Base-by-base conservation (phyloP, 2,797 vertebrate species). In the Labroides dimidiatus region DNA sequence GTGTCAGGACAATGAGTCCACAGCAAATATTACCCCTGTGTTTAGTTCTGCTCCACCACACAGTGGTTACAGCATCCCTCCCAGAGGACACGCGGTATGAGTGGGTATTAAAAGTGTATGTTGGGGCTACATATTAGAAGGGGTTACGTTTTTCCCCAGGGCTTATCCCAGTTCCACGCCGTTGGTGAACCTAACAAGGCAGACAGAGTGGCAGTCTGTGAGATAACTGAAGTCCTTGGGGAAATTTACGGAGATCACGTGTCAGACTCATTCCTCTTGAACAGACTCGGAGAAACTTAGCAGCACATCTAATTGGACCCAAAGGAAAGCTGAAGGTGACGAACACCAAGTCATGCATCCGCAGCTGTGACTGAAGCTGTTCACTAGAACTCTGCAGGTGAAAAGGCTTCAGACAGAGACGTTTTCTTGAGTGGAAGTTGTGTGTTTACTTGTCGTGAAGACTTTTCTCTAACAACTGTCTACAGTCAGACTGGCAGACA, bases 291-390 rank as follows among this genome's bases (percentile, higher is more conserved):
- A 53, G 48, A 63, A 77, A 80, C 72, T 44, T 39, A 64, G 41
- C 62, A 78, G 84, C 64, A 55, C 14, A 23, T 76, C 58, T 87
- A 84, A 87, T 78, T 82, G 76, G 83, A 48, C 69, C 79, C 66
- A 13, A 48, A 86, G 77, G 76, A 80, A 60, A 45, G 66, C 41
- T 52, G 61, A 68, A 75, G 63, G 73, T 72, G 64, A 74, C 62
- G 59, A 50, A 64, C 44, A 27, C 23, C 61, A 9, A 68, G 52
- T 60, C 37, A 24, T 48, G 20, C 30, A 23, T 55, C 21, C 16
- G 20, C 41, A 43, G 15, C 21, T 72, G 57, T 56, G 41, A 79
- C 56, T 44, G 45, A 47, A 45, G 43, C 9, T 49, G 10, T 15
- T 10, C 15, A 15, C 24, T 10, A 17, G 24, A 49, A 30, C 7